Conservation (phyloP, 2,888 invertebrate genomes). For the Thereva nobilitata region DNA sequence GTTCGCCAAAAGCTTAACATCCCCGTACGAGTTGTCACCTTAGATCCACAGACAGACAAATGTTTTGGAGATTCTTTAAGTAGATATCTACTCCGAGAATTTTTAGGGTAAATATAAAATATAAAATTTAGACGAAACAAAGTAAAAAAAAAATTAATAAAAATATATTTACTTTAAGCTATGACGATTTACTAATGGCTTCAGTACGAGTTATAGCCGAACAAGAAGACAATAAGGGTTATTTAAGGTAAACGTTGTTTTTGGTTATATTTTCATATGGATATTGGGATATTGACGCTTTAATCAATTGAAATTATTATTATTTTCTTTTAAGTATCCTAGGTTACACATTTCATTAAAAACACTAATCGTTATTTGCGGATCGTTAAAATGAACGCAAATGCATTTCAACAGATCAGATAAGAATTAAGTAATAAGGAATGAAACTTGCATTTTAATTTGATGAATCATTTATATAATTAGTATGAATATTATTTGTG, state of each 20-base stretch:
- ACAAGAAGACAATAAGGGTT: slow-evolving; percentile 95
- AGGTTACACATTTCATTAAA: too few species aligned
- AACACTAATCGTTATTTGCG: too few species aligned
- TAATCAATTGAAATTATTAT: too few species aligned
- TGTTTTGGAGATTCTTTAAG: slow-evolving; percentile 96
- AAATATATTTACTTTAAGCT: slow-evolving; percentile 55
- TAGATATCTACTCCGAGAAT: slow-evolving; percentile 85
- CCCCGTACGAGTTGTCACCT: slow-evolving; percentile 82
- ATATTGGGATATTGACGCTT: too few species aligned
- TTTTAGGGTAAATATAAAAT: slow-evolving; percentile 68
- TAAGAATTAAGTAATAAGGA: too few species aligned
- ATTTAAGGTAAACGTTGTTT: slow-evolving; percentile 67
- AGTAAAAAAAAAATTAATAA: background rate
- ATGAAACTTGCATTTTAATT: too few species aligned
- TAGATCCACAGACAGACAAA: slow-evolving; percentile 84
- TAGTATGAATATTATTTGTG: too few species aligned
- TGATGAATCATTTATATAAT: too few species aligned
- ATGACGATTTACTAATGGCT: slow-evolving; percentile 96
- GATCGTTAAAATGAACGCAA: too few species aligned
- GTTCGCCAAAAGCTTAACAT: slow-evolving; percentile 87
- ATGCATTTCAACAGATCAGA: too few species aligned
- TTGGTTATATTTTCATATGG: background rate
- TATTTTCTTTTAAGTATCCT: too few species aligned
- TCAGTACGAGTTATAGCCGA: slow-evolving; percentile 94
- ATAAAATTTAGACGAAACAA: background rate